Conservation (phyloP, 1,140 invertebrate species). For the Goniozus legneri region DNA sequence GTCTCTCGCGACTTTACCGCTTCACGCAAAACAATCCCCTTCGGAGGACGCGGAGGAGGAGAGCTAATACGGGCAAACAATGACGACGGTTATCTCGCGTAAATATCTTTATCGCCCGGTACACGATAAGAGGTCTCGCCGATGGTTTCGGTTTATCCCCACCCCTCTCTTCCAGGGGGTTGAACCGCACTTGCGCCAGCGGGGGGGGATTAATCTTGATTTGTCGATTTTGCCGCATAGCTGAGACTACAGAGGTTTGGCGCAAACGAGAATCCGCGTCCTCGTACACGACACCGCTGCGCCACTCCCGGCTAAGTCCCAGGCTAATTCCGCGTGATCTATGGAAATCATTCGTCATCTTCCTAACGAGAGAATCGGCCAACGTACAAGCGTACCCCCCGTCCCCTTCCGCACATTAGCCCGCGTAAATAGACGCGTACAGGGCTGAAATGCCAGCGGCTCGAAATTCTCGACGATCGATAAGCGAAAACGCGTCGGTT, state of each 20-base stretch:
- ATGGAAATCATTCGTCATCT: slow-evolving; percentile 32
- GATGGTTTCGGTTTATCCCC: neutral
- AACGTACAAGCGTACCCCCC: too few relatives aligned
- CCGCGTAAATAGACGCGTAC: too few relatives aligned
- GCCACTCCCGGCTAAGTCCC: neutral
- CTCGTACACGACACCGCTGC: neutral
- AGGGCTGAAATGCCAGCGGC: too few relatives aligned
- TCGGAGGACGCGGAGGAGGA: slow-evolving; percentile 9
- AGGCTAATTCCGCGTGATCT: slow-evolving; percentile 27
- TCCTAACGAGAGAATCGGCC: slow-evolving; percentile 7
- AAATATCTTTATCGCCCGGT: slow-evolving; percentile 41
- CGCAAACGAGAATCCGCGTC: neutral
- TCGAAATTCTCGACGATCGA: too few relatives aligned
- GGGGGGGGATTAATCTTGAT: slow-evolving; percentile 32
- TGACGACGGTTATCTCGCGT: slow-evolving; percentile 30
- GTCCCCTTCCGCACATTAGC: too few relatives aligned
- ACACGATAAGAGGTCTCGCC: slow-evolving; percentile 19
- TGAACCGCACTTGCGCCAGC: slow-evolving; percentile 9
- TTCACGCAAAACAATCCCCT: too few relatives aligned
- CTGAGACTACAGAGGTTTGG: neutral
- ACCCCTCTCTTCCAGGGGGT: neutral
- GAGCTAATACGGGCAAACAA: slow-evolving; percentile 29
- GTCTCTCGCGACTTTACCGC: too few relatives aligned
- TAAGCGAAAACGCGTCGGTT: too few relatives aligned
- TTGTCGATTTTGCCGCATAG: slow-evolving; percentile 24